Conservation (phyloP, 2,888 invertebrate species). For the Amphimallon solstitiale region DNA sequence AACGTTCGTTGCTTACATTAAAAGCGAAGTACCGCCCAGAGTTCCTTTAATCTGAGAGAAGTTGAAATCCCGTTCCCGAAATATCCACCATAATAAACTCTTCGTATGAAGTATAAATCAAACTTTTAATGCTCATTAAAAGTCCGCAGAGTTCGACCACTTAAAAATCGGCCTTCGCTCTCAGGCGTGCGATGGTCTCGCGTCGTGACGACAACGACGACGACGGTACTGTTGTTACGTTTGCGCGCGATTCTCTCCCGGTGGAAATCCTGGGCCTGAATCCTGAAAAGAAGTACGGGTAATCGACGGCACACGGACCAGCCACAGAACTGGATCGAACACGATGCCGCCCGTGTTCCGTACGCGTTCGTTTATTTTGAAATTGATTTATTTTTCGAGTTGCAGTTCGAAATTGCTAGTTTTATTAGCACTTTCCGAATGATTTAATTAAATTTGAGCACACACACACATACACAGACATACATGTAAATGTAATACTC, state of each 20-base stretch:
- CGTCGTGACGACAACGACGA: neutral
- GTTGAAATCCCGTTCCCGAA: conserved; percentile 38
- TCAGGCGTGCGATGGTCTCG: neutral
- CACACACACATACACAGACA: conserved; percentile 1
- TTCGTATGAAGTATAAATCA: conserved; percentile 50
- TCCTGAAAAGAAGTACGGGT: neutral
- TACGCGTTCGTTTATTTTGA: conserved; percentile 25
- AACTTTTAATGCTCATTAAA: conserved; percentile 50
- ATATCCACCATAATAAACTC: conserved; percentile 46
- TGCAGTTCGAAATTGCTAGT: conserved; percentile 17
- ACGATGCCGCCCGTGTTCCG: neutral
- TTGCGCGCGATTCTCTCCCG: no score
- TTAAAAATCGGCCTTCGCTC: conserved; percentile 20
- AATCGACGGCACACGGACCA: neutral
- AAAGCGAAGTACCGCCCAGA: conserved; percentile 45
- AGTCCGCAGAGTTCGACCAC: conserved; percentile 33
- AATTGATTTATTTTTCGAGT: conserved; percentile 24
- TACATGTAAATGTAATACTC: no score
- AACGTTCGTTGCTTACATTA: conserved; percentile 42
- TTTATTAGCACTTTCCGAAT: conserved; percentile 25
- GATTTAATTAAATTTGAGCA: conserved; percentile 22
- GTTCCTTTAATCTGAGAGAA: conserved; percentile 43
- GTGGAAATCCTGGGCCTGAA: no score
- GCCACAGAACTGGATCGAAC: neutral
- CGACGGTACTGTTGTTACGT: neutral